These are phyloP conservation scores for Temnothorax unifasciatus DNA, from an alignment of 2,888 invertebrate genomes.

Conservation along the genomic window DNA sequence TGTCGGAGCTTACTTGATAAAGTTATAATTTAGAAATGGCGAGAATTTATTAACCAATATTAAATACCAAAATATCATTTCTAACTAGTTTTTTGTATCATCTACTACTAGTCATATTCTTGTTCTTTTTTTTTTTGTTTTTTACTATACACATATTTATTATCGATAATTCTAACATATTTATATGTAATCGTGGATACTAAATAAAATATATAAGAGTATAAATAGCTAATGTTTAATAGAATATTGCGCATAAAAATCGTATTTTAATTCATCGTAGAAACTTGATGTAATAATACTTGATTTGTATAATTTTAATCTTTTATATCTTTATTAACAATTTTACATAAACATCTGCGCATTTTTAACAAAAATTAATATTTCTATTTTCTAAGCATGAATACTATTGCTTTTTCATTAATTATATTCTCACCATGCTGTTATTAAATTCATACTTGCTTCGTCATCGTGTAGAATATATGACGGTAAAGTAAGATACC, in stretches of 20 bases:
- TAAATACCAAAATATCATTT: too few relatives aligned
- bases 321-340: not conserved
- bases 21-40: not conserved
- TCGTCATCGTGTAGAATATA: conserved; percentile 7
- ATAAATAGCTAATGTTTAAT: too few relatives aligned
- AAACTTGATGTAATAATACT: not conserved
- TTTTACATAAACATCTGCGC: not conserved
- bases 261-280: too few relatives aligned
- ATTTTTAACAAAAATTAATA: not conserved
- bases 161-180: too few relatives aligned
- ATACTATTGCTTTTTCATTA: not conserved
- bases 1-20: not conserved
- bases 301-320: not conserved
- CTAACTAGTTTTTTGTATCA: too few relatives aligned
- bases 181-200: too few relatives aligned
- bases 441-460: not conserved
- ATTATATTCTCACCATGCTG: not conserved
- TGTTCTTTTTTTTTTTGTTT: not conserved
- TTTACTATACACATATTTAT: too few relatives aligned
- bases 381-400: not conserved
- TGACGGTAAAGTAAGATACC: conserved; percentile 23
- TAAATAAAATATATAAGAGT: too few relatives aligned
- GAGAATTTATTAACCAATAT: not conserved
- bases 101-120: not conserved
- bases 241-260: too few relatives aligned